phyloP scores from a whole-genome alignment of 2,113 vertebrate genomes.

The Syrrhaptes paradoxus region DNA sequence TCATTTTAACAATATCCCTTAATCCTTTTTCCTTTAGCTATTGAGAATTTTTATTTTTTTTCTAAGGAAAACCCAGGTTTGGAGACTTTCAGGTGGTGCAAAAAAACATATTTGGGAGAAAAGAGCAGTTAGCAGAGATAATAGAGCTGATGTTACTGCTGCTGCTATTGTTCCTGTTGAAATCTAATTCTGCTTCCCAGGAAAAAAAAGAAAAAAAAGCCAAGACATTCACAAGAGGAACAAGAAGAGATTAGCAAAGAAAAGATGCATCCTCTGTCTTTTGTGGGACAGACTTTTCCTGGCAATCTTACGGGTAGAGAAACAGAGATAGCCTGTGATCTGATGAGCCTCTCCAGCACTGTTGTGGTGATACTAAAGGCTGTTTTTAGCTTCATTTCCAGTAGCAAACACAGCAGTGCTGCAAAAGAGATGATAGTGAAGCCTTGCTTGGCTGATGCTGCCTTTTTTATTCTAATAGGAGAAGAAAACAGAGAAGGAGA shows the following conservation, averaged over 20 bases:
- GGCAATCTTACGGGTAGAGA: neutral
- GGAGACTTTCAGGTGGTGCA: neutral
- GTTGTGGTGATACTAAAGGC: neutral
- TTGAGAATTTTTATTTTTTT: neutral
- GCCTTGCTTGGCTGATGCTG: neutral
- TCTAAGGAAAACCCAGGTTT: neutral
- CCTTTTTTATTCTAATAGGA: neutral
- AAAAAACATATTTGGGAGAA: neutral
- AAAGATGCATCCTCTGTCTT: neutral
- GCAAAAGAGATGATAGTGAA: neutral
- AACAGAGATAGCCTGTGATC: neutral
- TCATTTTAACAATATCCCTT: conserved; percentile 8
- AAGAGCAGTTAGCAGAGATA: neutral
- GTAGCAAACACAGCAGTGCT: neutral
- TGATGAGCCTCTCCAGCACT: neutral
- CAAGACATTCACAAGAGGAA: neutral
- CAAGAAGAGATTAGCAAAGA: conserved; percentile 1
- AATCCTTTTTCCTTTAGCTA: conserved; percentile 9
- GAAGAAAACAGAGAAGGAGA: neutral
- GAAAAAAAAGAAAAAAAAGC: neutral
- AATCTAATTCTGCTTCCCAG: neutral
- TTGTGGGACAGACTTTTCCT: neutral
- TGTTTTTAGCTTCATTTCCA: neutral
- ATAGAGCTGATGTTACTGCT: neutral
- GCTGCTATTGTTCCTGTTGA: neutral